Percentiles rank a stretch among this genome's conserved stretches.
Conservation (phyloP, 2,888 invertebrate genomes). For the Drosophila borealis region DNA sequence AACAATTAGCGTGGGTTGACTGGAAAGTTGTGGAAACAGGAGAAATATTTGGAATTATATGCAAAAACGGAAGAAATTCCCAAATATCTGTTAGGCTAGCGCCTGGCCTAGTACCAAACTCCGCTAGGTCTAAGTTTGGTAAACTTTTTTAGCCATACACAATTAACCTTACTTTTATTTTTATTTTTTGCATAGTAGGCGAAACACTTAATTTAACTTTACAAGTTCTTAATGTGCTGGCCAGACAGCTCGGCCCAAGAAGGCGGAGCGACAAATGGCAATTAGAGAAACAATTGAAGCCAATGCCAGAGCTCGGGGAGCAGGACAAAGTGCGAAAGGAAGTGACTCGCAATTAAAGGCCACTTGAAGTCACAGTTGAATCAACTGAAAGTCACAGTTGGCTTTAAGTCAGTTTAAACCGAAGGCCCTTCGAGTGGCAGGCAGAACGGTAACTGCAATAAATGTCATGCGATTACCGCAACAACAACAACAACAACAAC, state of each 20-base stretch:
- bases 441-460: constrained; percentile 64
- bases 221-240: constrained; percentile 77
- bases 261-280: constrained; percentile 66
- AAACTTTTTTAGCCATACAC: constrained; percentile 66
- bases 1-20: constrained; percentile 35
- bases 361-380: constrained; percentile 35
- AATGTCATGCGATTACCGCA: constrained; percentile 75
- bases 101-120: background rate
- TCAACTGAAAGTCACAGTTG: constrained; percentile 1
- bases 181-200: constrained; percentile 65
- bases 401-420: constrained; percentile 59
- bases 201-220: constrained; percentile 78
- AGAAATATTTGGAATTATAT: too few species aligned
- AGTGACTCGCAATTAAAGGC: constrained; percentile 60
- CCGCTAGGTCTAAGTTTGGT: constrained; percentile 21
- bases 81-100: background rate
- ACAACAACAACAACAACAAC: constrained; percentile 59
- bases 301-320: constrained; percentile 16
- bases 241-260: constrained; percentile 62
- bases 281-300: constrained; percentile 72
- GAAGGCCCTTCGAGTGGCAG: constrained; percentile 34
- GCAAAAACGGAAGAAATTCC: background rate
- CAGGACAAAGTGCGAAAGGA: constrained; percentile 27
- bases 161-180: constrained; percentile 59
- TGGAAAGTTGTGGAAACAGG: constrained; percentile 10